Evolutionary conservation across 2,797 vertebrate species (phyloP).

Genomic region (Oreortyx pictus): DNA sequence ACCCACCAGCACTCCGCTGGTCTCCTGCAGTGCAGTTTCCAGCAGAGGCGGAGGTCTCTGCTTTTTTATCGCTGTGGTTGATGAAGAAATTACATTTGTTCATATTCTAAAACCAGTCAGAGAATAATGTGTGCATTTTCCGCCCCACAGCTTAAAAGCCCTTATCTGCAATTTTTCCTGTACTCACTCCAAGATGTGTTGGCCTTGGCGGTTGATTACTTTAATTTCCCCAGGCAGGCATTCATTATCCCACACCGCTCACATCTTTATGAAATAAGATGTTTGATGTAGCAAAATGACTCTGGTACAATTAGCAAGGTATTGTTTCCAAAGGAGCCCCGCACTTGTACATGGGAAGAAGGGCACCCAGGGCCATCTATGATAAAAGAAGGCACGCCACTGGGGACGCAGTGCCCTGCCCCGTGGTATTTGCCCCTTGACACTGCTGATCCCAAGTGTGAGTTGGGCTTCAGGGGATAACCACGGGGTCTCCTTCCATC

Average conservation of each 20-base stretch:
- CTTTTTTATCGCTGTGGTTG: background rate
- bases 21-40: background rate
- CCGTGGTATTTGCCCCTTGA: background rate
- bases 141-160: slow-evolving; percentile 10
- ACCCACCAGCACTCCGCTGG: background rate
- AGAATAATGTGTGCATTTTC: background rate
- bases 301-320: background rate
- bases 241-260: background rate
- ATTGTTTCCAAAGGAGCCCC: background rate
- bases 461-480: background rate
- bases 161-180: background rate
- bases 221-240: slow-evolving; percentile 31
- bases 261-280: background rate
- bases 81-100: background rate
- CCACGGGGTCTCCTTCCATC: background rate
- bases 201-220: slow-evolving; percentile 14
- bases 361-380: background rate
- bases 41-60: background rate
- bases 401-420: background rate
- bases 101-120: background rate
- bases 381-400: background rate
- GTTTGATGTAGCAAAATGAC: slow-evolving; percentile 14
- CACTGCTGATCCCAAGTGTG: background rate
- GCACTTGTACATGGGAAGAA: background rate
- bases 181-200: slow-evolving; percentile 7